phyloP scores from a whole-genome alignment of 2,113 vertebrate genomes.

The Sylvicapra grimmia region DNA sequence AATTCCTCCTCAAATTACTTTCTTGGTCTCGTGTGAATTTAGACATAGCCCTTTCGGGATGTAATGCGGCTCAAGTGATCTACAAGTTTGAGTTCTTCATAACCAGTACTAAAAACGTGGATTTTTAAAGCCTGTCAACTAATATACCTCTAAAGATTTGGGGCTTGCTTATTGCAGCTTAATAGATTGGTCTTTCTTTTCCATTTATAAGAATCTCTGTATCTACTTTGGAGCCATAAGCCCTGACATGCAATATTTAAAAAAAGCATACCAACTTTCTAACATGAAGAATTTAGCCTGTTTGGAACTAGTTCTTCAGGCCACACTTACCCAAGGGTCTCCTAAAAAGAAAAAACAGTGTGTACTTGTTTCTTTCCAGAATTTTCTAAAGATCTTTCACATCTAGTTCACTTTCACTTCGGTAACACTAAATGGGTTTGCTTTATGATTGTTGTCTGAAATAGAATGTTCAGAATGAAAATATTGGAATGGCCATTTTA shows the following conservation, averaged over 20 bases:
- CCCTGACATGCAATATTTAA: not conserved
- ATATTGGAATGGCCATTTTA: not conserved
- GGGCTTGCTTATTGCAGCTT: not conserved
- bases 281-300: not conserved
- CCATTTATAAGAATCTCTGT: not conserved
- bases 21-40: not conserved
- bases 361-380: not conserved
- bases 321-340: not conserved
- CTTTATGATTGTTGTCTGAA: conserved; percentile 1
- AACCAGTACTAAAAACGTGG: not conserved
- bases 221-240: not conserved
- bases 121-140: not conserved
- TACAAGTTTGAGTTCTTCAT: not conserved
- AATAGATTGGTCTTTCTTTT: not conserved
- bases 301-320: not conserved
- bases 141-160: not conserved
- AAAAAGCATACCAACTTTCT: not conserved
- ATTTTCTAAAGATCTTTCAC: not conserved
- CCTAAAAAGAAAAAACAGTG: not conserved
- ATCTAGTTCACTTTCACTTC: conserved; percentile 1
- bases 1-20: not conserved
- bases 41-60: not conserved
- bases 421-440: not conserved
- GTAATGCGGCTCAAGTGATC: not conserved
- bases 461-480: conserved; percentile 6